These are phyloP conservation scores for Nasonia oneida DNA, from an alignment of 2,888 invertebrate genomes.

Conservation along the genomic window DNA sequence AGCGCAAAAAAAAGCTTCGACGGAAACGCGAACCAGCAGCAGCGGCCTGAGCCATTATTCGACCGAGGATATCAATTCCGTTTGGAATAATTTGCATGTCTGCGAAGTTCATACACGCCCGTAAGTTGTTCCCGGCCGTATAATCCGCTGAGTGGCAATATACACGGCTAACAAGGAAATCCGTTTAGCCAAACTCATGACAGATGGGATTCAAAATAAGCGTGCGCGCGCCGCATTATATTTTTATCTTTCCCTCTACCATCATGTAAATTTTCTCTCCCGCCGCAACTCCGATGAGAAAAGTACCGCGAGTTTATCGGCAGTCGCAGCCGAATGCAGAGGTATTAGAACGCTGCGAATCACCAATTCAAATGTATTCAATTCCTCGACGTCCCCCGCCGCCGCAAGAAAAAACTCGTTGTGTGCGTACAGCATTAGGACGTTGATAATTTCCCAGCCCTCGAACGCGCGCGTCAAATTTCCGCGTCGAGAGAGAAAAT, in stretches of 20 bases:
- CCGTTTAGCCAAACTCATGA: conserved; percentile 15
- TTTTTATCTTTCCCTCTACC: neutral
- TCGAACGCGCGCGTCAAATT: neutral
- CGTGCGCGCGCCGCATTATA: neutral
- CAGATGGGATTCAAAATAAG: neutral
- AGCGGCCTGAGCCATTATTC: neutral
- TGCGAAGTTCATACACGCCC: conserved; percentile 11
- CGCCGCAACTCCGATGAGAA: neutral
- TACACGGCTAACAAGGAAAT: conserved; percentile 37
- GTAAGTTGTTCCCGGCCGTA: neutral
- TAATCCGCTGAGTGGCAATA: conserved; percentile 13
- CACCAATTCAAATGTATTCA: conserved; percentile 29
- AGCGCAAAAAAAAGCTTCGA: too few relatives aligned
- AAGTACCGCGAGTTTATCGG: neutral
- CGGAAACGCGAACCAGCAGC: neutral
- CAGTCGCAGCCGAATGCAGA: neutral
- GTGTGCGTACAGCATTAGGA: neutral
- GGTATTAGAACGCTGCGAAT: neutral
- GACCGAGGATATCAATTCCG: neutral
- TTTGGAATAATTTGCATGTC: conserved; percentile 13
- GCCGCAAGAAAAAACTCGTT: neutral
- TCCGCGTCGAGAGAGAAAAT: conserved; percentile 44
- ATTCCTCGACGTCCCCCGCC: neutral
- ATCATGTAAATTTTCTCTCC: conserved; percentile 3
- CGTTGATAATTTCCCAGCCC: conserved; percentile 29